These are phyloP conservation scores for Glaucopsyche alexis DNA, from an alignment of 2,888 invertebrate species.

Conservation along the genomic window DNA sequence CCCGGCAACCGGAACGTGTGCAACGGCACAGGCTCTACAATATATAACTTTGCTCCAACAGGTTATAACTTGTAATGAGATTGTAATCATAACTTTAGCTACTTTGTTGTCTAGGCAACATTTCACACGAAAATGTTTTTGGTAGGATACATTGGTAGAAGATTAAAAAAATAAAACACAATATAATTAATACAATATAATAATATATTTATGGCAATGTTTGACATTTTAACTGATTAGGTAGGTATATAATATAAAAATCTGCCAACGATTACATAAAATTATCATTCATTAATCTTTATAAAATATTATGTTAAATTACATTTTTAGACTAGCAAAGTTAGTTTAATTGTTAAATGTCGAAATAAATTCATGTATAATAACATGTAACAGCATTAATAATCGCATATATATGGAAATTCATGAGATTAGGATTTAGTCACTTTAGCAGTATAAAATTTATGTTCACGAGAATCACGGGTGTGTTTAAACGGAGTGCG, in stretches of 20 bases:
- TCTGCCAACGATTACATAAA: conserved; percentile 25
- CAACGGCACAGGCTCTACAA: too few species aligned
- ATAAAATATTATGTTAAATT: conserved; percentile 49
- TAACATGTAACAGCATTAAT: conserved; percentile 19
- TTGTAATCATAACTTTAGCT: too few species aligned
- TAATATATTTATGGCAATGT: conserved; percentile 56
- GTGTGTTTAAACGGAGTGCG: conserved; percentile 90
- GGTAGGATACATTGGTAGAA: conserved; percentile 29
- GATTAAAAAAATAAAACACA: conserved; percentile 40
- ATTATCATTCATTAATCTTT: conserved; percentile 39
- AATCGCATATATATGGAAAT: conserved; percentile 32
- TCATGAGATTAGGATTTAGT: conserved; percentile 53
- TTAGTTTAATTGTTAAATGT: conserved; percentile 49
- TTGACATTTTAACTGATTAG: conserved; percentile 48
- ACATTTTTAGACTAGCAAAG: conserved; percentile 45
- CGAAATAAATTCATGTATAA: conserved; percentile 10
- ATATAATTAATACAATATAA: conserved; percentile 50
- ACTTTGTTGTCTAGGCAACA: too few species aligned
- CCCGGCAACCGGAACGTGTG: too few species aligned
- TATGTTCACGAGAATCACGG: conserved; percentile 90
- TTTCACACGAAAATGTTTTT: neutral
- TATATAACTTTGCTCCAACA: too few species aligned
- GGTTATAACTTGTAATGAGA: too few species aligned
- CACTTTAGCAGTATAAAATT: conserved; percentile 87
- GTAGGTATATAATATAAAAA: conserved; percentile 19